Evolutionary conservation across 2,888 invertebrate genomes (phyloP), one percentile per base, ranked within the genome.

Genomic region (Sinelater perroti): DNA sequence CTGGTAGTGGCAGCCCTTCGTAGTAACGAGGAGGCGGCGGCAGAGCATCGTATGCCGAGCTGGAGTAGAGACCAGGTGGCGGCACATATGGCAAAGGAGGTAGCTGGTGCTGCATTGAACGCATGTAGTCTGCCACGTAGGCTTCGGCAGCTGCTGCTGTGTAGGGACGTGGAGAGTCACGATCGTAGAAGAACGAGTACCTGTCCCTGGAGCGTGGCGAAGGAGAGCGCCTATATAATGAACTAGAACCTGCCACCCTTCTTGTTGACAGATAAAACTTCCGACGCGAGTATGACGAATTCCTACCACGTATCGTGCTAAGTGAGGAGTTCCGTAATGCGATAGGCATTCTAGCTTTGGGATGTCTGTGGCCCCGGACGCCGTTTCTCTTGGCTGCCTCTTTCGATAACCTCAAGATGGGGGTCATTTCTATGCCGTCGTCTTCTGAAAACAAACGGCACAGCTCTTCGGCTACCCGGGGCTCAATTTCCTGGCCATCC

Each of bases 401-500:
- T 78, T 93, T 93, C 1, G 93, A 91, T 74, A 92, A 88, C 62
- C 91, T 85, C 63, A 95, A 78, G 66, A 95, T 91, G 11, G 93
- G 90, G 11, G 92, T 92, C 83, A 95, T 85, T 80, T 95, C 95
- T 69, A 95, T 89, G 64, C 89, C 88, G 65, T 93, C 91, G 78
- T 98, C 98, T 78, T 94, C 90, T 1, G 95, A 91, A 78, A 98
- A 98, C 38, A 97, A 80, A 58, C 96, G 87, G 74, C 95, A 98
- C 56, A 98, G 80, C 76, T 96, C 95, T 77, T 95, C 94, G 11
- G 95, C 98, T 50, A 95, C 93, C 76, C 92, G 87, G 1, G 97
- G 96, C 76, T 97, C 97, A 67, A 98, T 95, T 84, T 97, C 97
- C 84, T 97, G 91, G 0, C 98, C 98, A 82, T 98, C 98, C 62